Conservation (phyloP, 2,888 invertebrate genomes). For the Nemotelus nigrinus region DNA sequence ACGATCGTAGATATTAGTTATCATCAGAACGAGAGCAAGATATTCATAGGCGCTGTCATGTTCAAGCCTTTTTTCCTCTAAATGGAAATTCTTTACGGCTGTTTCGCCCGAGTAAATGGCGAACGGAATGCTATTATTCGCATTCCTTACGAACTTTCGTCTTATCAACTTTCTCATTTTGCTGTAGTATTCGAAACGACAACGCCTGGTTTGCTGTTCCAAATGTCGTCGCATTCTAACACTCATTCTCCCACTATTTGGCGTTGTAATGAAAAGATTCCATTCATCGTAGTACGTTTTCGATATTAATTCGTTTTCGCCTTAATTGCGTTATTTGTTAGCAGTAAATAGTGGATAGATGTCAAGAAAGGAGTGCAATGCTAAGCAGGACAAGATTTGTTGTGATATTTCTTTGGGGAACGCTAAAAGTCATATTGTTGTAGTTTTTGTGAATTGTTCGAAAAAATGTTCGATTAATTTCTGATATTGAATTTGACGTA, state of each 20-base stretch:
- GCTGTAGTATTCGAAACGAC: not conserved
- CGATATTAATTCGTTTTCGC: constrained; percentile 21
- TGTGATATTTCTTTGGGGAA: too few species aligned
- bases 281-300: constrained; percentile 12
- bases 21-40: not conserved
- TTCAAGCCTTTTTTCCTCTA: constrained; percentile 39
- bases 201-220: constrained; percentile 12
- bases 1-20: constrained; percentile 20
- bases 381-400: too few species aligned
- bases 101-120: constrained; percentile 37
- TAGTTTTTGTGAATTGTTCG: too few species aligned
- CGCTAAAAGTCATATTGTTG: too few species aligned
- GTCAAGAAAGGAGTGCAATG: not conserved
- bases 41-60: constrained; percentile 33
- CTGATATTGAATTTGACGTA: too few species aligned
- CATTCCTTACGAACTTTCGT: constrained; percentile 39
- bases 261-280: constrained; percentile 24
- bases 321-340: not conserved
- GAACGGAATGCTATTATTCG: constrained; percentile 44
- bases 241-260: not conserved
- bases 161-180: constrained; percentile 11
- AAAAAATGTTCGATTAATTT: too few species aligned
- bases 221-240: constrained; percentile 39
- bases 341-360: not conserved
- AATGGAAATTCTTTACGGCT: constrained; percentile 40